phyloP scores from a whole-genome alignment of 1,140 invertebrate species.

The Drosophila busckii region DNA sequence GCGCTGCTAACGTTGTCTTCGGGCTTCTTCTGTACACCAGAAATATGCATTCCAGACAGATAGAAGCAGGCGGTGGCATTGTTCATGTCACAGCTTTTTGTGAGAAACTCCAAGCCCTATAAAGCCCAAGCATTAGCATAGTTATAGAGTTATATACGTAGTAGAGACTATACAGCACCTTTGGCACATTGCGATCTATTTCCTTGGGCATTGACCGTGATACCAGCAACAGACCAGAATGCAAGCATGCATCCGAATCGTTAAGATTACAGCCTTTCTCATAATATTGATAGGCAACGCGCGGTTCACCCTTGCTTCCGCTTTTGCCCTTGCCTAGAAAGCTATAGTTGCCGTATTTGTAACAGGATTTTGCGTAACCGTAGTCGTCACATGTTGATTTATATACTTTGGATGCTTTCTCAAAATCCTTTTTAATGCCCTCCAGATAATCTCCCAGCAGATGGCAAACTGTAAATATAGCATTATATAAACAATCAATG shows the following conservation, averaged over 20 bases:
- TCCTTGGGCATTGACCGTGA: slow-evolving; percentile 80
- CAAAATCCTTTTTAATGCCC: slow-evolving; percentile 87
- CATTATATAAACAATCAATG: not conserved
- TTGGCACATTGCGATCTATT: slow-evolving; percentile 80
- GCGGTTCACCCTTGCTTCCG: slow-evolving; percentile 79
- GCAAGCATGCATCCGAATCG: slow-evolving; percentile 85
- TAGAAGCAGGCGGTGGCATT: slow-evolving; percentile 89
- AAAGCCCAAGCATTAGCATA: not conserved
- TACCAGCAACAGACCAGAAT: slow-evolving; percentile 86
- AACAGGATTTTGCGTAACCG: slow-evolving; percentile 89
- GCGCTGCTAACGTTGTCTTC: slow-evolving; percentile 58
- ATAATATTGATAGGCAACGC: slow-evolving; percentile 85
- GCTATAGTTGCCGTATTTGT: slow-evolving; percentile 88
- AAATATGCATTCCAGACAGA: slow-evolving; percentile 87
- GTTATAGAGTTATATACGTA: not conserved
- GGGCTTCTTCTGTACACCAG: slow-evolving; percentile 82
- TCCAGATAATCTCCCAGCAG: slow-evolving; percentile 93
- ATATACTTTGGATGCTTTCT: slow-evolving; percentile 88
- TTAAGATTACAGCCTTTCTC: slow-evolving; percentile 87
- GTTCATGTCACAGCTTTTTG: slow-evolving; percentile 85
- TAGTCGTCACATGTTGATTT: slow-evolving; percentile 91
- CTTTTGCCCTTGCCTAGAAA: slow-evolving; percentile 83
- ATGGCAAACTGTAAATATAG: slow-evolving; percentile 87
- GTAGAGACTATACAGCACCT: slow-evolving; percentile 71
- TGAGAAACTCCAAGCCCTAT: slow-evolving; percentile 84